Evolutionary conservation across 2,797 vertebrate species (phyloP).

Genomic region (Phrynocephalus vlangalii): DNA sequence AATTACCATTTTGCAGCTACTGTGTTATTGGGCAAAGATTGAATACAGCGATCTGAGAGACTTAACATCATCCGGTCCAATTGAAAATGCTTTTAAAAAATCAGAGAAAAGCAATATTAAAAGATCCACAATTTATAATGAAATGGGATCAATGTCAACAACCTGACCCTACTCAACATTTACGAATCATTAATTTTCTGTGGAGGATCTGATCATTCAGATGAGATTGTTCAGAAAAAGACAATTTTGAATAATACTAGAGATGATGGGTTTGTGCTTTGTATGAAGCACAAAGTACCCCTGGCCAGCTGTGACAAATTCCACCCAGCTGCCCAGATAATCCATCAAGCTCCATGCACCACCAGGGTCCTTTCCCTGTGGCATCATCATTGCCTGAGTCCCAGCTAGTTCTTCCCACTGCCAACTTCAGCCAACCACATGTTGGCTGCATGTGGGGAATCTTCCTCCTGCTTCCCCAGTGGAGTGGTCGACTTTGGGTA

Average conservation of each 20-base stretch:
- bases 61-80: neutral
- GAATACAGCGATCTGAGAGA: conserved; percentile 25
- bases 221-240: conserved; percentile 37
- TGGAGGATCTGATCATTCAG: conserved; percentile 36
- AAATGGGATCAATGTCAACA: conserved; percentile 4
- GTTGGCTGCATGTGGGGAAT: too few species aligned
- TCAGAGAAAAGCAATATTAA: conserved; percentile 22
- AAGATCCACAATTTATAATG: conserved; percentile 36
- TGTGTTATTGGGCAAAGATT: conserved; percentile 8
- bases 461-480: too few species aligned
- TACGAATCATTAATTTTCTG: conserved; percentile 17
- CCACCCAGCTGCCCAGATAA: too few species aligned
- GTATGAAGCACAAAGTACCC: too few species aligned
- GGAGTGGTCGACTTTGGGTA: too few species aligned
- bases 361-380: too few species aligned
- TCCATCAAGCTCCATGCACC: too few species aligned
- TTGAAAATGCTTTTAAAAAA: neutral
- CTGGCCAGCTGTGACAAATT: too few species aligned
- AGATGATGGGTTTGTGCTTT: too few species aligned
- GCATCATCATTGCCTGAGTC: too few species aligned
- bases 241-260: neutral
- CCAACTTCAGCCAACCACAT: too few species aligned
- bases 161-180: conserved; percentile 34
- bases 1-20: conserved; percentile 2
- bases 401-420: too few species aligned